phyloP scores from a whole-genome alignment of 2,113 vertebrate genomes.

The Eulemur rufifrons region DNA sequence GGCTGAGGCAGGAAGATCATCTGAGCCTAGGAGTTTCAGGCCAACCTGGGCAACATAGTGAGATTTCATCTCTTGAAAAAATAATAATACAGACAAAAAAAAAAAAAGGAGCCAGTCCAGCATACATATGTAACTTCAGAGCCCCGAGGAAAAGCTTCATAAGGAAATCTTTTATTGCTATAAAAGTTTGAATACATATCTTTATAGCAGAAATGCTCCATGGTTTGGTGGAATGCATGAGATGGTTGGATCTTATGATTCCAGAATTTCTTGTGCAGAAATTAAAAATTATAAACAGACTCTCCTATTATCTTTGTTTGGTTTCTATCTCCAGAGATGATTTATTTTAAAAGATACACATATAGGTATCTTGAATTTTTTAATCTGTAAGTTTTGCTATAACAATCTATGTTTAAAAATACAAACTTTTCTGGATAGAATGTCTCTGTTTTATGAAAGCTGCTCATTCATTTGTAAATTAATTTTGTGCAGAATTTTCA shows the following conservation, averaged over 20 bases:
- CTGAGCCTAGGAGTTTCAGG: too few species aligned
- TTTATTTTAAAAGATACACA: neutral
- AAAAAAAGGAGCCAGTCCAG: neutral
- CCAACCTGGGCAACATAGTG: too few species aligned
- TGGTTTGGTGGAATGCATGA: neutral
- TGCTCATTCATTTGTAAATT: slow-evolving; percentile 52
- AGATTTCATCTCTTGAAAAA: too few species aligned
- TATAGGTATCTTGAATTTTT: neutral
- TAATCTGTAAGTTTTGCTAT: slow-evolving; percentile 27
- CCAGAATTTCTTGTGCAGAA: neutral
- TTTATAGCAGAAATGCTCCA: neutral
- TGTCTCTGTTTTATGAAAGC: slow-evolving; percentile 28
- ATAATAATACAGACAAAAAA: too few species aligned
- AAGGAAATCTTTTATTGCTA: slow-evolving; percentile 18
- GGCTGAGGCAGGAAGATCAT: too few species aligned
- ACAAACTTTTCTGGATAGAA: slow-evolving; percentile 28
- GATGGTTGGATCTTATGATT: neutral
- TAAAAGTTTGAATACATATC: neutral
- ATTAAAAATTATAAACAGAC: slow-evolving; percentile 36
- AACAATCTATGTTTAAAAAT: slow-evolving; percentile 5
- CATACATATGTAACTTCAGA: neutral
- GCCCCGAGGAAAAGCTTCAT: neutral
- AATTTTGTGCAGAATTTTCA: slow-evolving; percentile 46
- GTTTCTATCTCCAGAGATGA: slow-evolving; percentile 6
- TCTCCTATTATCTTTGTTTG: neutral